Conservation (phyloP, 2,888 invertebrate genomes). For the Cetonia aurata region DNA sequence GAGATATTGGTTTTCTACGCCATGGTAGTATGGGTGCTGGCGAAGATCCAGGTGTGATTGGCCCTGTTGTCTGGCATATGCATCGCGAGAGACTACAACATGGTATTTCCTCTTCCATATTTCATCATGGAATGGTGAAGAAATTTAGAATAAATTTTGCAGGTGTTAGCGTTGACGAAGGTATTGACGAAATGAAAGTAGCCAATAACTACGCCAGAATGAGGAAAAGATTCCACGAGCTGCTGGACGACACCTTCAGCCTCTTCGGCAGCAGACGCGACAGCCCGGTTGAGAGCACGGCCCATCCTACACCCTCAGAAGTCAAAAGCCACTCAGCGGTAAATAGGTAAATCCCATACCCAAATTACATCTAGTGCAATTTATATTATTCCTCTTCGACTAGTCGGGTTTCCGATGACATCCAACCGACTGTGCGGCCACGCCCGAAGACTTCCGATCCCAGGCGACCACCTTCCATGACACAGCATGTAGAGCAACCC, state of each 20-base stretch:
- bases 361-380: no score
- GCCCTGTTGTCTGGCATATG: constrained; percentile 86
- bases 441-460: constrained; percentile 64
- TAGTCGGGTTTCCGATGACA: constrained; percentile 53
- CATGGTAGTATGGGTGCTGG: constrained; percentile 79
- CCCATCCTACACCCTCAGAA: constrained; percentile 57
- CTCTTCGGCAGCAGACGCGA: constrained; percentile 77
- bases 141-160: no score
- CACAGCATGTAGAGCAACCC: constrained; percentile 58
- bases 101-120: constrained; percentile 59
- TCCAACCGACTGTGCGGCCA: constrained; percentile 53
- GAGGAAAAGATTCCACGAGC: constrained; percentile 80
- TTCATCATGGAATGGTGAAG: no score
- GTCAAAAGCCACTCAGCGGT: constrained; percentile 64
- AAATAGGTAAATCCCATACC: constrained; percentile 50
- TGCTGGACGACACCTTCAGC: constrained; percentile 84
- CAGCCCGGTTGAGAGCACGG: constrained; percentile 64
- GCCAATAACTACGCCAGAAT: constrained; percentile 73
- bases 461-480: constrained; percentile 59
- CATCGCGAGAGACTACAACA: constrained; percentile 78
- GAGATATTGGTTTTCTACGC: constrained; percentile 65
- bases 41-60: constrained; percentile 84
- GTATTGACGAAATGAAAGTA: constrained; percentile 61
- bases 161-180: constrained; percentile 63
- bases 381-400: constrained; percentile 14